Base-by-base conservation (phyloP, 2,113 vertebrate genomes). In the Podocnemis expansa region DNA sequence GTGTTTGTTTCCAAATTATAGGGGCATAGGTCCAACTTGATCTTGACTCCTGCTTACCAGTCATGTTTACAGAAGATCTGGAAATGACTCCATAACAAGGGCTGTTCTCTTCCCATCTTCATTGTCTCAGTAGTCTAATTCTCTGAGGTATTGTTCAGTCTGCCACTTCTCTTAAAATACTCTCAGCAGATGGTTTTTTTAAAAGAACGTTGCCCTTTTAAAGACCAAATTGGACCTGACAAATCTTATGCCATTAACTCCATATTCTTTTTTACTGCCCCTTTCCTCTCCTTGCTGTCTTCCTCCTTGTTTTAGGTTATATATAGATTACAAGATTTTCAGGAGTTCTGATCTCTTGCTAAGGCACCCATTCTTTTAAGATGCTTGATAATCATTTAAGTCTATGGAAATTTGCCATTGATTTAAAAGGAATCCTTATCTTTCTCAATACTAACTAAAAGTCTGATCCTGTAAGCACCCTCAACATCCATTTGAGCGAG, bases 1-100 rank as follows among this genome's bases (percentile, higher is more conserved):
- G n/a, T 90, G 96, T 97, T 97, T 97, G 95, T 97, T 97, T 85
- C 93, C 95, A 96, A 97, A 97, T 97, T 97, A 97, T 95, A 97
- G 96, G 96, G 88, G 78, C 91, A 96, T 97, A 89, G 96, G 91
- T 97, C 96, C 97, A 97, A 96, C 91, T 96, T 96, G 97, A 97
- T 97, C 97, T 96, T 96, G 95, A 96, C 96, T 96, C 91, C 96
- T 0, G 0, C 6, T 43, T 87, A 85, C 88, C 95, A 97, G 94
- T 91, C 93, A 94, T 91, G 3, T 83, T 93, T 95, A 94, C 93
- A 94, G 96, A 29, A 97, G 96, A 95, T 91, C 97, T 97, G 95
- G 96, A 96, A 97, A 89, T 13, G 93, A 85, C 91, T 96, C 91
- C 95, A 89, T 93, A 73, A 86, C 13, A 11, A 89, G 93, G 94